Conservation (phyloP, 2,888 invertebrate species). For the Microctonus brassicae region DNA sequence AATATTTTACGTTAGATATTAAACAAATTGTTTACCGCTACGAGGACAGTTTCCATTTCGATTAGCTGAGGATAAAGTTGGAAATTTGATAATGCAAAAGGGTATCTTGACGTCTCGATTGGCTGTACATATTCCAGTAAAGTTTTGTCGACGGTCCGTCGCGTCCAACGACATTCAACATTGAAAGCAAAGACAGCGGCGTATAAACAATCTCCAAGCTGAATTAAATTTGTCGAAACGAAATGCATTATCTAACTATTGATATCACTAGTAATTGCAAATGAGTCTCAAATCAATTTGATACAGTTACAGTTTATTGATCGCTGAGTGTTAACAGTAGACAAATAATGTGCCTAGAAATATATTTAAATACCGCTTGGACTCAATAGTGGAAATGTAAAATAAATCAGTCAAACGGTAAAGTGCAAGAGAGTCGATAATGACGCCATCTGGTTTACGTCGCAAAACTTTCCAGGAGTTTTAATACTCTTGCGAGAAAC, state of each 20-base stretch:
- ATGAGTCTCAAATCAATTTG: constrained; percentile 65
- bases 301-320: constrained; percentile 12
- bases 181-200: constrained; percentile 13
- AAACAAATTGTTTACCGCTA: constrained; percentile 40
- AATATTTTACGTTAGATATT: constrained; percentile 24
- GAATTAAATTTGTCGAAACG: constrained; percentile 13
- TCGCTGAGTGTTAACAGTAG: not conserved
- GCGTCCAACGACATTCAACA: constrained; percentile 36
- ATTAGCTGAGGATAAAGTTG: constrained; percentile 40
- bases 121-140: constrained; percentile 40
- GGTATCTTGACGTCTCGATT: constrained; percentile 39
- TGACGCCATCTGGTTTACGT: constrained; percentile 64
- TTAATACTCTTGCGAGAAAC: constrained; percentile 58
- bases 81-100: constrained; percentile 46
- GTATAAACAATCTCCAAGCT: constrained; percentile 29
- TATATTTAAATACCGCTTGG: not conserved
- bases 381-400: not conserved
- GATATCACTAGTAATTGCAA: constrained; percentile 55
- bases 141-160: constrained; percentile 40
- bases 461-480: constrained; percentile 62
- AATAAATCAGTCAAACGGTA: constrained; percentile 29
- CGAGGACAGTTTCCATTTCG: constrained; percentile 39
- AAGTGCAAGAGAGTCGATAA: constrained; percentile 57
- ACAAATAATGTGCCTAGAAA: not conserved
- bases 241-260: constrained; percentile 25